Evolutionary conservation across 2,113 vertebrate species (phyloP), one percentile per base, ranked within the genome.

Genomic region (Mixornis gularis): DNA sequence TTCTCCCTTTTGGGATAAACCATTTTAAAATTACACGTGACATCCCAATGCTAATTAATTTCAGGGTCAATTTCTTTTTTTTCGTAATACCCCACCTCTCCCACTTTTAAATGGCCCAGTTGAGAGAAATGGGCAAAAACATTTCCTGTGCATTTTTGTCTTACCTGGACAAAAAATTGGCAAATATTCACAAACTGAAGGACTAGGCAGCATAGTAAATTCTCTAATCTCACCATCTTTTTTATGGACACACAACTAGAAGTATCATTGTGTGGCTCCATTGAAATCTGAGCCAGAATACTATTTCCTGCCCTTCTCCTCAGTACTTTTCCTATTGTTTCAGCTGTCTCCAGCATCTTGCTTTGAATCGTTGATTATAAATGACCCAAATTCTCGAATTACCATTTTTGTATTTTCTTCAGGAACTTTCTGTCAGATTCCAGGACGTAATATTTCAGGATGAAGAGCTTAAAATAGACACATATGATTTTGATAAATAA

Each of bases 311-410:
- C 55, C 40, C 43, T 86, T 80, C 44, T 93, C 34, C 64, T 86
- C 71, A n/a, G 59, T 27, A 30, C 40, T 82, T 73, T 71, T 85
- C 21, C 52, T 89, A 56, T 85, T 87, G 71, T 95, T 93, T 94
- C 87, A 89, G 71, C 74, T 89, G 71, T 85, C 43, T 95, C 32
- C 66, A 52, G 25, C 56, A 43, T 63, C 74, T 92, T 63, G 51
- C 87, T 91, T 94, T 93, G 85, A 92, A 85, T 77, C 0, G 2
- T 40, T 85, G 91, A 73, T 89, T 83, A 89, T 70, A 91, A 95
- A 92, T 91, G 49, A 87, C 63, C 66, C 63, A 73, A 93, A 77
- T 85, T 89, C 87, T 91, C 3, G 0, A 92, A 72, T 92, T 91
- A 69, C 90, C 55, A 30, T 84, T 91, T 62, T 13, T 51, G 12